Evolutionary conservation across 2,113 vertebrate genomes (phyloP).

Genomic region (Tretioscincus oriximinensis): DNA sequence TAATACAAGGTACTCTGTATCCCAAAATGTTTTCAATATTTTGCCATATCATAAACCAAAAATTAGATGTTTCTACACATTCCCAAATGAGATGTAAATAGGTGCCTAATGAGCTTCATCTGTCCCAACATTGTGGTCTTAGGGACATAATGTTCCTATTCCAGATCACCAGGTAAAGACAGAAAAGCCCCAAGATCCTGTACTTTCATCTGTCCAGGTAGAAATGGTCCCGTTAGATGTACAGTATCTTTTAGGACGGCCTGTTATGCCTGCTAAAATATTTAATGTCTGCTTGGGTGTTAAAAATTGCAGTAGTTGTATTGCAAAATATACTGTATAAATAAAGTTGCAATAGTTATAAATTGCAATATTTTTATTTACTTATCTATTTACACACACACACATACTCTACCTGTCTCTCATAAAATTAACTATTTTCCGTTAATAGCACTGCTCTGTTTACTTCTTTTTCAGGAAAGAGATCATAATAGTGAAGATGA

Average conservation of each 20-base stretch:
- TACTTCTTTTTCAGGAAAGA: conserved; percentile 77
- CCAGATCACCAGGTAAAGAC: too few relatives aligned
- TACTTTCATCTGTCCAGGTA: background rate
- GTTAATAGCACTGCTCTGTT: background rate
- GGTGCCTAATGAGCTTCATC: background rate
- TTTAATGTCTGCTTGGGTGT: background rate
- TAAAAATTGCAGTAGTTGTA: background rate
- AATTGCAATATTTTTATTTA: background rate
- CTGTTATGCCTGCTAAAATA: background rate
- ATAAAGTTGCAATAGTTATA: background rate
- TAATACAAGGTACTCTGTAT: too few relatives aligned
- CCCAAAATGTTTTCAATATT: too few relatives aligned
- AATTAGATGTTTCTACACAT: too few relatives aligned
- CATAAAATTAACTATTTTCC: background rate
- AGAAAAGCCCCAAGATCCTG: background rate
- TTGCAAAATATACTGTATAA: background rate
- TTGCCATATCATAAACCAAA: too few relatives aligned
- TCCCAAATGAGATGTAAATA: background rate
- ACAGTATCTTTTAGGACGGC: background rate
- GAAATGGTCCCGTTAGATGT: background rate
- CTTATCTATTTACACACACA: too few relatives aligned
- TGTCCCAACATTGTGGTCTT: background rate
- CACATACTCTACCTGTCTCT: background rate
- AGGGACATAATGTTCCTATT: background rate
- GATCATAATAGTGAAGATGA: conserved; percentile 97